Evolutionary conservation across 1,140 invertebrate species (phyloP), one percentile per base, ranked within the genome.

Genomic region (Drosophila micromelanica): DNA sequence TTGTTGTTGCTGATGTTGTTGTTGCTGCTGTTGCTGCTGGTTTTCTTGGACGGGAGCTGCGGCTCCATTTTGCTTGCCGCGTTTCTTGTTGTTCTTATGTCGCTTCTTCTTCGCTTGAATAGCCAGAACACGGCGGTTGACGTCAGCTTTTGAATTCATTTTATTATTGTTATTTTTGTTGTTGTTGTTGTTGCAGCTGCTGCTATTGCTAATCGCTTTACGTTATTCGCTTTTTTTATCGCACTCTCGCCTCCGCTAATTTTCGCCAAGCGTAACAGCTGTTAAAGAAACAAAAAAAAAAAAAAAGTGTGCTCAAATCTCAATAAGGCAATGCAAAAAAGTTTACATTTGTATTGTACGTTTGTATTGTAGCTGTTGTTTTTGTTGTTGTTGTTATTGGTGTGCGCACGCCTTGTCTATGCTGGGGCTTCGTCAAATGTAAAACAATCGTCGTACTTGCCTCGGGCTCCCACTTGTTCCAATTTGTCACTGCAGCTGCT

Each of bases 81-180:
- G 96, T 93, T 96, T 96, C 92, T 96, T 96, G 76, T 94, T 95
- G 61, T 95, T 94, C 96, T 96, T 97, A 93, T 97, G 96, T 71
- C 96, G 94, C 92, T 97, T 97, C 93, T 97, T 97, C 94, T 97
- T 97, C 70, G 96, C 96, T 93, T 97, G 96, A 90, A 97, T 97
- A 90, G 96, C 96, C 92, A 97, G 93, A 91, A 97, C 96, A 91
- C 96, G 94, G 92, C 96, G 95, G 93, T 97, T 97, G 92, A 96
- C 96, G 93, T 97, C 96, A 92, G 95, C 96, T 94, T 96, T 96
- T 92, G 95, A 94, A 94, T 95, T 96, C 96, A 96, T 96, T 93
- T 78, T 76, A 27, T 35, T 65, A 13, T 54, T 61, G 32, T 42
- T 68, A 43, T 40, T 46, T n/a, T n/a, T n/a, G n/a, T n/a, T n/a